Conservation (phyloP, 2,797 vertebrate genomes). For the Alfaro cultratus region DNA sequence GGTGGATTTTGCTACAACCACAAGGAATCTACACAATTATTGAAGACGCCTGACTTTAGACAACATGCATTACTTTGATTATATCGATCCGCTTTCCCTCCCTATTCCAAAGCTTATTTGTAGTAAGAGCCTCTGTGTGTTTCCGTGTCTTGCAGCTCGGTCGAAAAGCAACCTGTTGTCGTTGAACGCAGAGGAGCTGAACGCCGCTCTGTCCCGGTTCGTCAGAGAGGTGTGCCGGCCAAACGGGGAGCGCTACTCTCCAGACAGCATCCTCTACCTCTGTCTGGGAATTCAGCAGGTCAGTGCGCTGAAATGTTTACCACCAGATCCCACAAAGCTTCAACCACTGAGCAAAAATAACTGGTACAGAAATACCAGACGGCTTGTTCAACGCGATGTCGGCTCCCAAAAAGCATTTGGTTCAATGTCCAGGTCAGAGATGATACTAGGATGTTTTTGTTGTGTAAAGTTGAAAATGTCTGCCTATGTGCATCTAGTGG, state of each 20-base stretch:
- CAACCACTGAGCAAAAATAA: not conserved
- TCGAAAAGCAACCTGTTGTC: constrained; percentile 89
- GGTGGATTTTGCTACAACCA: not conserved
- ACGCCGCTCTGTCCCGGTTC: constrained; percentile 87
- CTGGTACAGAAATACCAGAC: not conserved
- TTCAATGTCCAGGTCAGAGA: too few relatives aligned
- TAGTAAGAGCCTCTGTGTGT: not conserved
- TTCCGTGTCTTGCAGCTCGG: constrained; percentile 61
- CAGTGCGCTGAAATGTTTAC: constrained; percentile 52
- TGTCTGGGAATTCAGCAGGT: constrained; percentile 98
- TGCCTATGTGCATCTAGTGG: not conserved
- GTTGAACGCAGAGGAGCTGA: constrained; percentile 87
- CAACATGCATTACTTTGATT: not conserved
- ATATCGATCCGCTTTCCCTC: not conserved
- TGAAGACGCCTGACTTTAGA: not conserved
- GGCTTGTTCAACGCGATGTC: not conserved
- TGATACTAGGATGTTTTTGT: too few relatives aligned
- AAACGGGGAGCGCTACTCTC: constrained; percentile 90
- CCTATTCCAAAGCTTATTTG: not conserved
- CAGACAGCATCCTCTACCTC: constrained; percentile 98
- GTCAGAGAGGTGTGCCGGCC: constrained; percentile 92
- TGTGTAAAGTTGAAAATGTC: too few relatives aligned
- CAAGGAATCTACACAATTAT: not conserved
- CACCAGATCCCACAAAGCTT: not conserved
- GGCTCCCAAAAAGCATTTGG: too few relatives aligned